These are phyloP conservation scores for Sebastes schlegelii DNA, from an alignment of 2,113 vertebrate genomes.

Conservation along the genomic window DNA sequence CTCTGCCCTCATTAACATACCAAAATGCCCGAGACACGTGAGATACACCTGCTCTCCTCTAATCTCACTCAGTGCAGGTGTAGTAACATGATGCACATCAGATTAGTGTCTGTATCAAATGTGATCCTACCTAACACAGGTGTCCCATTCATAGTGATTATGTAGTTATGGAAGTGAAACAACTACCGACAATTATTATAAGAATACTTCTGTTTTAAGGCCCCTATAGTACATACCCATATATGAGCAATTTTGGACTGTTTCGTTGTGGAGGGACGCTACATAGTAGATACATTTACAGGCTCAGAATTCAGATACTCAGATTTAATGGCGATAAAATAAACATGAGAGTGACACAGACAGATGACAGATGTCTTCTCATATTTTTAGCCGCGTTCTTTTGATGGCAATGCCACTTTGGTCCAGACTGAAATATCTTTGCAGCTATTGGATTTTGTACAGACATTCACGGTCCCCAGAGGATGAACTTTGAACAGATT, in stretches of 20 bases:
- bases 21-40: slow-evolving; percentile 52
- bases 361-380: too few species aligned
- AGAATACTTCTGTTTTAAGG: not conserved
- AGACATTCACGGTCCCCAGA: too few species aligned
- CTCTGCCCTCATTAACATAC: slow-evolving; percentile 53
- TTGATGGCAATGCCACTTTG: too few species aligned
- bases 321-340: not conserved
- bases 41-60: slow-evolving; percentile 54
- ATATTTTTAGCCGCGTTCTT: too few species aligned
- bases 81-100: slow-evolving; percentile 61
- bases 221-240: not conserved
- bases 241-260: not conserved
- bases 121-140: slow-evolving; percentile 38
- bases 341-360: too few species aligned
- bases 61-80: slow-evolving; percentile 58
- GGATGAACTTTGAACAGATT: too few species aligned
- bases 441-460: too few species aligned
- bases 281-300: not conserved
- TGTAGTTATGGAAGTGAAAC: not conserved
- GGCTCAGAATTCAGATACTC: not conserved
- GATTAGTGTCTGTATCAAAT: slow-evolving; percentile 28
- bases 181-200: not conserved
- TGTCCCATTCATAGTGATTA: slow-evolving; percentile 13
- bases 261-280: not conserved
- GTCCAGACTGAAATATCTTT: too few species aligned